These are phyloP conservation scores for Arge pagana DNA, from an alignment of 2,888 invertebrate species.

Conservation along the genomic window DNA sequence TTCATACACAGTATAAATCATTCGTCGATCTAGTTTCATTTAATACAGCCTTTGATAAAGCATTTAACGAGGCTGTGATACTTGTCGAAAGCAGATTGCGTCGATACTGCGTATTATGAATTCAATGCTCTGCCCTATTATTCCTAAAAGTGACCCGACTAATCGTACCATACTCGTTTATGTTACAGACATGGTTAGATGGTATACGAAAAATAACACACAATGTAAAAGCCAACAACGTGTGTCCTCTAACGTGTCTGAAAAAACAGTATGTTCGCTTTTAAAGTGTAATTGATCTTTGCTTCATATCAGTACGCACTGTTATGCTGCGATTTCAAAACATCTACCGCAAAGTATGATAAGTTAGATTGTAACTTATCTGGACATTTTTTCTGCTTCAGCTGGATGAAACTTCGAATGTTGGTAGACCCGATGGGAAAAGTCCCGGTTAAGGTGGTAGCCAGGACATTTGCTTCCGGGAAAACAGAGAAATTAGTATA, in stretches of 20 bases:
- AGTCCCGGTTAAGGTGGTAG: conserved; percentile 95
- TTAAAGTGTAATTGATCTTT: conserved; percentile 20
- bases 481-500: conserved; percentile 98
- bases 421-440: conserved; percentile 92
- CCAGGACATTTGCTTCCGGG: conserved; percentile 98
- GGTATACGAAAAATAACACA: conserved; percentile 93
- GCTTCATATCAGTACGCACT: conserved; percentile 1
- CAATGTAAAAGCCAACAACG: conserved; percentile 98
- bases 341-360: too few relatives aligned
- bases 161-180: conserved; percentile 9
- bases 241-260: conserved; percentile 97
- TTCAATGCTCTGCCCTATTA: too few relatives aligned
- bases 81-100: too few relatives aligned
- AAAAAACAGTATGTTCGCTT: conserved; percentile 99
- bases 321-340: too few relatives aligned
- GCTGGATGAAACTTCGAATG: conserved; percentile 98
- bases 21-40: conserved; percentile 22
- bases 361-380: too few relatives aligned
- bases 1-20: not conserved
- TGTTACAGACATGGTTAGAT: conserved; percentile 90
- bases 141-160: too few relatives aligned
- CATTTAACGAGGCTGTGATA: not conserved
- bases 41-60: conserved; percentile 1
- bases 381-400: too few relatives aligned
- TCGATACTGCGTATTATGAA: too few relatives aligned